phyloP scores from a whole-genome alignment of 2,888 invertebrate genomes.

The Nesidiocoris tenuis region DNA sequence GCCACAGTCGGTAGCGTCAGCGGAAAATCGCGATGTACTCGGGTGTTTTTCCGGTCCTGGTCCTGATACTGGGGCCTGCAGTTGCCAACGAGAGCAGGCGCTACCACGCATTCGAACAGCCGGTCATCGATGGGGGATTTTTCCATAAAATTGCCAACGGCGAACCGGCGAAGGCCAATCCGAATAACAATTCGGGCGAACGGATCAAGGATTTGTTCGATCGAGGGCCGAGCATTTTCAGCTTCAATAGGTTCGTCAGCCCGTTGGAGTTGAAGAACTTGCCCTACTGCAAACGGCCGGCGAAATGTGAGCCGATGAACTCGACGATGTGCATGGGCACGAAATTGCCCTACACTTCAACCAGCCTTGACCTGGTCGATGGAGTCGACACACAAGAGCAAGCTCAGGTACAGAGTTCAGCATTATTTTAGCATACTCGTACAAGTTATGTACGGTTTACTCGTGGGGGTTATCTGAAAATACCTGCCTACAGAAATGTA shows the following conservation, averaged over 20 bases:
- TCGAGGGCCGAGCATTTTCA: not conserved
- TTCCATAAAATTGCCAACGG: slow-evolving; percentile 41
- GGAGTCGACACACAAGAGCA: slow-evolving; percentile 68
- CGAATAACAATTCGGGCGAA: slow-evolving; percentile 9
- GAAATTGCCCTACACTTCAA: slow-evolving; percentile 72
- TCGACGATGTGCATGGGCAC: slow-evolving; percentile 70
- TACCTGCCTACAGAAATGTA: no score
- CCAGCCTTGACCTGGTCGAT: slow-evolving; percentile 72
- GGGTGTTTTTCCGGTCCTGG: no score
- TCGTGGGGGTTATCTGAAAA: no score
- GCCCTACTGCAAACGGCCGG: slow-evolving; percentile 64
- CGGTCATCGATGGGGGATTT: slow-evolving; percentile 33
- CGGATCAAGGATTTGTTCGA: slow-evolving; percentile 12
- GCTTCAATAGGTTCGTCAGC: not conserved
- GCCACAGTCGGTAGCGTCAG: no score
- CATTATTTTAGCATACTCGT: no score
- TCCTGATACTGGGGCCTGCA: not conserved
- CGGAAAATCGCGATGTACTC: no score
- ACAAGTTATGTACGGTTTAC: no score
- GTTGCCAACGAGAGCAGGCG: slow-evolving; percentile 5
- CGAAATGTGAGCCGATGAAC: slow-evolving; percentile 68
- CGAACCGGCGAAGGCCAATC: slow-evolving; percentile 3
- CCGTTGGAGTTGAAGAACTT: not conserved
- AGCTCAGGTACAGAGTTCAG: slow-evolving; percentile 58
- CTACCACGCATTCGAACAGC: slow-evolving; percentile 38